phyloP scores from a whole-genome alignment of 2,797 vertebrate species.

The Rallus crepitans region DNA sequence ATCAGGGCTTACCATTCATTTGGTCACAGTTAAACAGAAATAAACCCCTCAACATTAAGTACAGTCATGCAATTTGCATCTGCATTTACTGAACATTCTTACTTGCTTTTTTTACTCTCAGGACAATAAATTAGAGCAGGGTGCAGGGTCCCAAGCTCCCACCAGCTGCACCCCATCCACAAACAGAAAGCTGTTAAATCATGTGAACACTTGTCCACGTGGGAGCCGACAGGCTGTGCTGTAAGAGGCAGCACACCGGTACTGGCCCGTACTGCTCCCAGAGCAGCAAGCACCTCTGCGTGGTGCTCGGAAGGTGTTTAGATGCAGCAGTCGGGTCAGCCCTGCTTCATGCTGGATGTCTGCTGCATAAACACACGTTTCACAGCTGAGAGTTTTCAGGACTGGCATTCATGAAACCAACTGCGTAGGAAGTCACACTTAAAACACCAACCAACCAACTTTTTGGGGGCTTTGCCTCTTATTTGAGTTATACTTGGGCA shows the following conservation, averaged over 20 bases:
- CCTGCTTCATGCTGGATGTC: fast-evolving
- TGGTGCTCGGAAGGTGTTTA: neutral
- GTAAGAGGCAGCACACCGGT: neutral
- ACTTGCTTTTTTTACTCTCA: neutral
- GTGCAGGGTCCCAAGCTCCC: neutral
- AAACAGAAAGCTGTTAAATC: neutral
- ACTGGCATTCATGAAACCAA: neutral
- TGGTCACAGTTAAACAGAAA: neutral
- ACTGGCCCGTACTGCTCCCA: neutral
- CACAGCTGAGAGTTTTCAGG: neutral
- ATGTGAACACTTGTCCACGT: neutral
- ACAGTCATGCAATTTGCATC: neutral
- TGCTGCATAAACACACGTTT: neutral
- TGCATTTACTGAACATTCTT: neutral
- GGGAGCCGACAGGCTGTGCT: neutral
- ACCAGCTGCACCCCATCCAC: neutral
- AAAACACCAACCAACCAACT: neutral
- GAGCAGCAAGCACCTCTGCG: neutral
- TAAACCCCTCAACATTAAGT: neutral
- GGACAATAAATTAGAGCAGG: neutral
- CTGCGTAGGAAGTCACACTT: neutral
- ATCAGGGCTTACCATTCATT: neutral
- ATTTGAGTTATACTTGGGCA: neutral
- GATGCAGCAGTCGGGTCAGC: neutral
- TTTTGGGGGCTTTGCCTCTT: neutral